These are phyloP conservation scores for Mastomys natalensis DNA, from an alignment of 2,113 vertebrate genomes.

Conservation along the genomic window DNA sequence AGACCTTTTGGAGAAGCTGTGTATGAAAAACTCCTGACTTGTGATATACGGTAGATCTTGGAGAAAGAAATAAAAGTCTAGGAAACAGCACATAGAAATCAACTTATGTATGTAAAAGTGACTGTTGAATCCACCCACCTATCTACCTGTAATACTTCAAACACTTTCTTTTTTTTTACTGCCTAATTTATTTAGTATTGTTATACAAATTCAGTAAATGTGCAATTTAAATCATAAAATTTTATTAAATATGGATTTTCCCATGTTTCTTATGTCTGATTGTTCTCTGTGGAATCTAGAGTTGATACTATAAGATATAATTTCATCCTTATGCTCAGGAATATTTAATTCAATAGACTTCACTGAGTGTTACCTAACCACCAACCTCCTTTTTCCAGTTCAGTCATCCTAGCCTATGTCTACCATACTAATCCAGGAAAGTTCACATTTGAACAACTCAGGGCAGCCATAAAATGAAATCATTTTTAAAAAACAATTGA, in stretches of 20 bases:
- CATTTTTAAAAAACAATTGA: neutral
- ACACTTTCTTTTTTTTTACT: neutral
- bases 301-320: neutral
- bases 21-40: neutral
- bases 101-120: neutral
- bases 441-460: neutral
- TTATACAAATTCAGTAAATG: neutral
- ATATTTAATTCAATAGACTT: slow-evolving; percentile 22
- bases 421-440: slow-evolving; percentile 1
- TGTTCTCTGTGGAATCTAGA: slow-evolving; percentile 6
- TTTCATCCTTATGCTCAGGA: neutral
- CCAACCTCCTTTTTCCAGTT: neutral
- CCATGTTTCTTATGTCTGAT: neutral
- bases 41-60: neutral
- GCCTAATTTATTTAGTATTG: neutral
- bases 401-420: neutral
- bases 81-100: neutral
- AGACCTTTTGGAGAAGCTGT: neutral
- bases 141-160: neutral
- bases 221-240: neutral
- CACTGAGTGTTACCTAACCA: neutral
- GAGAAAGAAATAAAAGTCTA: neutral
- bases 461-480: neutral
- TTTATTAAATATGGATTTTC: neutral
- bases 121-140: neutral